A percentile compares a stretch with the other conserved stretches of the same genome.
Conservation (phyloP, 2,797 vertebrate species). For the Thalassophryne amazonica region DNA sequence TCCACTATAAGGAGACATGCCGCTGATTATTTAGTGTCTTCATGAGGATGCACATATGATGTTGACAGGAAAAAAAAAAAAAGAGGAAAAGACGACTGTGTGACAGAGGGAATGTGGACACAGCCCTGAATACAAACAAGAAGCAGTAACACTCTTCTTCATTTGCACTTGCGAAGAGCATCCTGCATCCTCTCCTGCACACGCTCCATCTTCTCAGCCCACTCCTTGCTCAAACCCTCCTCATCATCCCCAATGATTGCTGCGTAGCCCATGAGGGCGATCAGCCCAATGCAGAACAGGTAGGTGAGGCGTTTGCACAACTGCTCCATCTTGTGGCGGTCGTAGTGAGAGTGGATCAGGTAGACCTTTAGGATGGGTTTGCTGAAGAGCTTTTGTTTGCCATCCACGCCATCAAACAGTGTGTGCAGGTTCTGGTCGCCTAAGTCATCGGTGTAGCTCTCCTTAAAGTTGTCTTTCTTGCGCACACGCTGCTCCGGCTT, state of each 20-base stretch:
- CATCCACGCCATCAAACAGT: slow-evolving; percentile 79
- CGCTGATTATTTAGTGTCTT: background rate
- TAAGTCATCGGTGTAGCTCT: slow-evolving; percentile 69
- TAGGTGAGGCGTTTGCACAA: slow-evolving; percentile 80
- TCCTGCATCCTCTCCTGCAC: slow-evolving; percentile 80
- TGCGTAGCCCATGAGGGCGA: slow-evolving; percentile 79
- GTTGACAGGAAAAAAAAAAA: background rate
- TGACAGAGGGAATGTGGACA: slow-evolving; percentile 24
- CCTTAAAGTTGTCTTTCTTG: slow-evolving; percentile 68
- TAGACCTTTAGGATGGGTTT: slow-evolving; percentile 79
- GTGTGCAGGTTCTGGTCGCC: slow-evolving; percentile 83
- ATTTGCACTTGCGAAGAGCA: slow-evolving; percentile 72
- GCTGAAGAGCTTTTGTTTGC: slow-evolving; percentile 78
- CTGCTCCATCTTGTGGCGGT: slow-evolving; percentile 71
- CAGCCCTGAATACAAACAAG: background rate
- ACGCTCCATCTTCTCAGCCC: slow-evolving; percentile 75
- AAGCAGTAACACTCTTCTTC: slow-evolving; percentile 25
- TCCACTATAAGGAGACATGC: background rate
- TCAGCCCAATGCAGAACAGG: slow-evolving; percentile 83
- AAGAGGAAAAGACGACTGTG: background rate
- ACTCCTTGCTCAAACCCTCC: slow-evolving; percentile 74
- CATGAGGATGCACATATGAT: slow-evolving; percentile 8
- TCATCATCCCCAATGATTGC: slow-evolving; percentile 77
- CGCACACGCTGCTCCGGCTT: slow-evolving; percentile 46
- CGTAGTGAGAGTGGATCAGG: slow-evolving; percentile 71